Conservation (phyloP, 2,797 vertebrate genomes). For the Molothrus aeneus region DNA sequence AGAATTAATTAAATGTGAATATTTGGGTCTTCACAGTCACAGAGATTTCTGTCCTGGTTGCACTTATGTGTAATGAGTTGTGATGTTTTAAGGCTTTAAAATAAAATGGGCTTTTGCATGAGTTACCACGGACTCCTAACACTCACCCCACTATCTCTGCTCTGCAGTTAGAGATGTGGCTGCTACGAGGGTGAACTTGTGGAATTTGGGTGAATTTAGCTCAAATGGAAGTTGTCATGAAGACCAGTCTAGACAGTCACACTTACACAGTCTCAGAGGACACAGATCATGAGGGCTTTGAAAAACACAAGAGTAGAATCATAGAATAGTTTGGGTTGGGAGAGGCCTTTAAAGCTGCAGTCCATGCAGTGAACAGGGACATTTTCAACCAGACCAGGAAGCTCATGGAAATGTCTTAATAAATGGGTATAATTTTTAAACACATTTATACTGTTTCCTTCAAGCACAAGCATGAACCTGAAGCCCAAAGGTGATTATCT, state of each 20-base stretch:
- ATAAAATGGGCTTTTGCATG: not conserved
- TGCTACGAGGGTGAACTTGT: not conserved
- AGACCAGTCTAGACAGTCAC: not conserved
- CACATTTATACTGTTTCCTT: not conserved
- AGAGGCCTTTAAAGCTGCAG: not conserved
- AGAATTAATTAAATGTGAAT: not conserved
- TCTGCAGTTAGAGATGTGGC: not conserved
- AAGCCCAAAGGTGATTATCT: not conserved
- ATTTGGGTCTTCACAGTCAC: not conserved
- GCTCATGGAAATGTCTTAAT: not conserved
- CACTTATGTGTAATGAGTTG: not conserved
- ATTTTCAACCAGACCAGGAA: not conserved
- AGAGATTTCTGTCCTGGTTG: not conserved
- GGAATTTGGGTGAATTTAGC: not conserved
- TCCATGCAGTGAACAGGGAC: not conserved
- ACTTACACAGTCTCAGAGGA: not conserved
- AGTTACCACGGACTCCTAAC: not conserved
- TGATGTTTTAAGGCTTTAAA: not conserved
- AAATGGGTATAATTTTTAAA: not conserved
- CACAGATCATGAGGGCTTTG: not conserved
- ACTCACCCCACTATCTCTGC: not conserved
- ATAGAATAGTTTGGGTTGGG: not conserved
- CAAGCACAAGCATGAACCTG: not conserved
- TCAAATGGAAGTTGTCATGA: not conserved
- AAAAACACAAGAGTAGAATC: not conserved